Conservation (phyloP, 2,797 vertebrate genomes). For the Sciurus carolinensis region DNA sequence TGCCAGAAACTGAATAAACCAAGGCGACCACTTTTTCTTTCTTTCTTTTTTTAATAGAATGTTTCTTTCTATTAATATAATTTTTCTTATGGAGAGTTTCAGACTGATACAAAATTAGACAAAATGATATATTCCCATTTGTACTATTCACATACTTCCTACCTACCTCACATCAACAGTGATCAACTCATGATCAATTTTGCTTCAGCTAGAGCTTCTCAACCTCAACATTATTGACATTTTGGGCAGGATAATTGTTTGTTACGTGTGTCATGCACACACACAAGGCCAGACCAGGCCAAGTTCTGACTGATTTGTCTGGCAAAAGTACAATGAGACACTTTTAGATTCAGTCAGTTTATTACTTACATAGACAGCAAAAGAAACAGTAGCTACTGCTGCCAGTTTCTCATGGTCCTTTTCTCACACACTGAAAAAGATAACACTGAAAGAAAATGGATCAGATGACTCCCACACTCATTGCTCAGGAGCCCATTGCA, state of each 20-base stretch:
- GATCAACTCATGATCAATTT: background rate
- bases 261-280: background rate
- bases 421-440: background rate
- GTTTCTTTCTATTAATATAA: background rate
- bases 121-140: background rate
- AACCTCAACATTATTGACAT: background rate
- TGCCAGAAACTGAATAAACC: conserved; percentile 28
- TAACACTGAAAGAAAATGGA: background rate
- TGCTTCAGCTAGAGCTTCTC: background rate
- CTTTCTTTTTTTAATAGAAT: background rate
- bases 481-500: background rate
- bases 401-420: background rate
- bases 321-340: conserved; percentile 34
- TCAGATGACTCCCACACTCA: background rate
- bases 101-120: conserved; percentile 43
- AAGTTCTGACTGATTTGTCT: conserved; percentile 1
- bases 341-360: conserved; percentile 46
- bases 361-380: background rate
- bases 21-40: background rate
- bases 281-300: background rate
- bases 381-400: conserved; percentile 13
- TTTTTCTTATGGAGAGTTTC: conserved; percentile 55
- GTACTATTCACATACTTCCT: background rate
- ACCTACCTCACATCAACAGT: background rate
- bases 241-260: background rate